These are phyloP conservation scores for Peromyscus polionotus DNA, from an alignment of 2,113 vertebrate species.

Conservation along the genomic window DNA sequence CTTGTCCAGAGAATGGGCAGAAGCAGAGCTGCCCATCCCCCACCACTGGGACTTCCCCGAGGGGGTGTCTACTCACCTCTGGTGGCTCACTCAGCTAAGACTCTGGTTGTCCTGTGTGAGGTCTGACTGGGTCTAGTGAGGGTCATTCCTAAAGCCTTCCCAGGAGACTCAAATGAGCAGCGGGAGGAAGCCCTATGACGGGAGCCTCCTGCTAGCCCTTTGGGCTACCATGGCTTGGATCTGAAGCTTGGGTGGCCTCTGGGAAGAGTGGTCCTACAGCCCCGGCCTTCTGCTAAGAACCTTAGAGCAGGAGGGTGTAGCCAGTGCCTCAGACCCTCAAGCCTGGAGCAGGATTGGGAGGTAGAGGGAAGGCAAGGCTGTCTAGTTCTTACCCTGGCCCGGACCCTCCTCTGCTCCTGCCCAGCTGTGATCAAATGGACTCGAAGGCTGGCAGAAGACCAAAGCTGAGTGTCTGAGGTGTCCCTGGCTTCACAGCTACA, in stretches of 20 bases:
- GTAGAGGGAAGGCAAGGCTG: background rate
- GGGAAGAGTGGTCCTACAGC: background rate
- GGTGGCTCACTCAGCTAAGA: background rate
- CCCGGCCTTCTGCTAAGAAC: background rate
- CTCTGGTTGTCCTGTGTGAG: background rate
- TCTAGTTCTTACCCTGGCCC: background rate
- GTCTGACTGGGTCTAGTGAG: background rate
- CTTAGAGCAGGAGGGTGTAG: background rate
- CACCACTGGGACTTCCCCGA: background rate
- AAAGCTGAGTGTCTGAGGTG: background rate
- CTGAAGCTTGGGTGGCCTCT: background rate
- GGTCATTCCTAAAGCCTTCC: background rate
- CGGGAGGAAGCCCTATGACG: accelerated
- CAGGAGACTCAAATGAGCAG: accelerated
- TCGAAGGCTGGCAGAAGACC: background rate
- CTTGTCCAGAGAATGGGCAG: background rate
- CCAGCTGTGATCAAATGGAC: background rate
- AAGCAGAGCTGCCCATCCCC: background rate
- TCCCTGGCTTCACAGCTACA: background rate
- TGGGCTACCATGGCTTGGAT: accelerated
- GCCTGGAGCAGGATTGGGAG: too few relatives aligned
- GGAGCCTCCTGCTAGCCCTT: background rate
- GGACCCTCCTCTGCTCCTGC: background rate
- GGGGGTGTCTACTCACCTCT: background rate
- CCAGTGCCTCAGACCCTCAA: too few relatives aligned